Percentiles rank a stretch among this genome's conserved stretches.
These are phyloP conservation scores for Lithophane leautieri DNA, from an alignment of 2,888 invertebrate genomes.

Conservation along the genomic window DNA sequence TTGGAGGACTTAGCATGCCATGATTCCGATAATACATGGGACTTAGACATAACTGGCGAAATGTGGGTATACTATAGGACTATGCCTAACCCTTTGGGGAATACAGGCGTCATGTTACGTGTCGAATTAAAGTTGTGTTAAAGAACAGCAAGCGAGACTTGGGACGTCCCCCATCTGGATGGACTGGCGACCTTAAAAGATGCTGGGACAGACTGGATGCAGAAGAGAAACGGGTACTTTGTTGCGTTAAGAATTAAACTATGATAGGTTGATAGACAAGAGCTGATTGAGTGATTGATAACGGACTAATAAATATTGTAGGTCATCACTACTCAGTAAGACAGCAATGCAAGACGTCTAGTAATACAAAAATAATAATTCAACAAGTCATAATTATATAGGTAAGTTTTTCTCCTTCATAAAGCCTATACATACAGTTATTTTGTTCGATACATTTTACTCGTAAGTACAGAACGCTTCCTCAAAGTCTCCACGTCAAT, in stretches of 20 bases:
- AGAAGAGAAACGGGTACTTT: neutral
- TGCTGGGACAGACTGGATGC: neutral
- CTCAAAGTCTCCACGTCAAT: constrained; percentile 44
- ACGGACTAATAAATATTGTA: neutral
- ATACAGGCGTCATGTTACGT: neutral
- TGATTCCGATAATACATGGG: neutral
- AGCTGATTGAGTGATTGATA: neutral
- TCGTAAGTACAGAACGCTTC: constrained; percentile 11
- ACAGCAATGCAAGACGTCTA: neutral
- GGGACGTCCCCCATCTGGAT: neutral
- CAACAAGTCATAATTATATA: constrained; percentile 2
- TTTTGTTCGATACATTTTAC: constrained; percentile 18
- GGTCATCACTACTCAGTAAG: neutral
- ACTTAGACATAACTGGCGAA: neutral
- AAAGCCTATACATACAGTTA: neutral
- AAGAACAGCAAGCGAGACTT: too few relatives aligned
- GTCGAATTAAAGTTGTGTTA: neutral
- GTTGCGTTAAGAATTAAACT: neutral
- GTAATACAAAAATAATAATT: neutral
- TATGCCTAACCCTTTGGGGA: neutral
- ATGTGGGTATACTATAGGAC: neutral
- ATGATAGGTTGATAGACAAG: neutral
- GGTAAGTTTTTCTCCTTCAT: neutral
- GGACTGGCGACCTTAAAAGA: neutral
- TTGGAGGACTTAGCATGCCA: neutral